Conservation (phyloP, 2,113 vertebrate genomes). For the Pteropus alecto region DNA sequence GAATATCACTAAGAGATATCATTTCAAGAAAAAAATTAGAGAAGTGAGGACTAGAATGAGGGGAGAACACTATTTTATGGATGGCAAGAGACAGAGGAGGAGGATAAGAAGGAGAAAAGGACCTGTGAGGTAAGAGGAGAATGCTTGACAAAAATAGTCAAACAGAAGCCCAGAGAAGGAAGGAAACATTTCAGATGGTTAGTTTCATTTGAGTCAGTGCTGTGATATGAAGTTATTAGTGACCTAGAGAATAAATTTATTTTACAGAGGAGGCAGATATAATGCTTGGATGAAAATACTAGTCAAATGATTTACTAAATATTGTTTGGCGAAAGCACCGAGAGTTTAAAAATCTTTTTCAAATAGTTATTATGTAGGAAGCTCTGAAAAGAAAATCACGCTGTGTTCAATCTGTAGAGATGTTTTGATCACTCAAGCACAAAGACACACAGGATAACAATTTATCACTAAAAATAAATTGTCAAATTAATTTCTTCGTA, state of each 20-base stretch:
- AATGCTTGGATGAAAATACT: neutral
- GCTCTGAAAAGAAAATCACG: neutral
- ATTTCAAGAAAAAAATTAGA: neutral
- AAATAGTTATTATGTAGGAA: neutral
- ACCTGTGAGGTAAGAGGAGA: neutral
- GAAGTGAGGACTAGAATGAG: neutral
- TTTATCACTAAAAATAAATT: conserved; percentile 24
- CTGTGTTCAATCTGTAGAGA: neutral
- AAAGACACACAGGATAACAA: neutral
- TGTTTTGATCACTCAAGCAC: conserved; percentile 19
- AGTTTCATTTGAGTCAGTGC: neutral
- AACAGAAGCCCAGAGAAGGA: neutral
- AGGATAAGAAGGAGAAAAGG: neutral
- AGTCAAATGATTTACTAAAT: neutral
- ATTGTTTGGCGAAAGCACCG: neutral
- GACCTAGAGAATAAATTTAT: neutral
- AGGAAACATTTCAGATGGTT: neutral
- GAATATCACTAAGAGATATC: neutral
- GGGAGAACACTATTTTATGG: neutral
- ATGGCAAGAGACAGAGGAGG: neutral
- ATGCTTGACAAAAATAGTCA: neutral
- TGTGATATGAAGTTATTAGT: neutral
- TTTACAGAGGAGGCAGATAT: neutral
- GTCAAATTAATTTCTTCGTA: conserved; percentile 36
- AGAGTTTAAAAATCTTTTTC: neutral